Evolutionary conservation across 2,113 vertebrate species (phyloP), one percentile per base, ranked within the genome.

Genomic region (Spilogale gracilis): DNA sequence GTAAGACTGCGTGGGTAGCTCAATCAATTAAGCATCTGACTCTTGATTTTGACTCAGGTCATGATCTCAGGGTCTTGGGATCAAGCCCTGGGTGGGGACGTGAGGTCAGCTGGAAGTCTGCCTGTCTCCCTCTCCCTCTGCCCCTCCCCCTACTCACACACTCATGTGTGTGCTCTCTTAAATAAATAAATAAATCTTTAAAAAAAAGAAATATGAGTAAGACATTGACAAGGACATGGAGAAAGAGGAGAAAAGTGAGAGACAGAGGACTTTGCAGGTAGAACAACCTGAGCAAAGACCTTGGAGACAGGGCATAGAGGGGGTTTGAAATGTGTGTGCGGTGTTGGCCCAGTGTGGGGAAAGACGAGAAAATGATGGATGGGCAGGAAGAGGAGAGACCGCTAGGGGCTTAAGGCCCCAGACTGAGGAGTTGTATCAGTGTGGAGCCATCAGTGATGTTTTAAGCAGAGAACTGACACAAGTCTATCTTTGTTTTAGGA

Each of bases 401-500:
- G 18, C 67, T 71, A 71, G 80, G 54, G n/a, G 23, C 17, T 52
- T 63, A 25, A 38, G 12, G n/a, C 58, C 16, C 48, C 45, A 32
- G 38, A 38, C 56, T 73, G 65, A 95, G 94, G 38, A 63, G 95
- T 12, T 97, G 32, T 61, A 14, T 54, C 86, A 86, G 25, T 60
- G 60, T 30, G 65, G 79, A 79, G 6, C 6, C 58, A 69, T 89
- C 61, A 83, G 67, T 82, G 65, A 79, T 93, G 61, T 90, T 97
- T 63, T 48, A 32, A 95, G 43, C 84, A 94, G 58, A 60, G 76
- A 88, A 82, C 65, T 61, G 79, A 89, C n/a, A 38, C 52, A 91
- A 94, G 91, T 89, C 89, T 58, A 90, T 71, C 10, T 25, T 89
- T 90, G 82, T 92, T 97, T 97, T 92, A 96, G 76, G 94, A 88